phyloP scores from a whole-genome alignment of 1,140 invertebrate genomes.

The Harpegnathos saltator region DNA sequence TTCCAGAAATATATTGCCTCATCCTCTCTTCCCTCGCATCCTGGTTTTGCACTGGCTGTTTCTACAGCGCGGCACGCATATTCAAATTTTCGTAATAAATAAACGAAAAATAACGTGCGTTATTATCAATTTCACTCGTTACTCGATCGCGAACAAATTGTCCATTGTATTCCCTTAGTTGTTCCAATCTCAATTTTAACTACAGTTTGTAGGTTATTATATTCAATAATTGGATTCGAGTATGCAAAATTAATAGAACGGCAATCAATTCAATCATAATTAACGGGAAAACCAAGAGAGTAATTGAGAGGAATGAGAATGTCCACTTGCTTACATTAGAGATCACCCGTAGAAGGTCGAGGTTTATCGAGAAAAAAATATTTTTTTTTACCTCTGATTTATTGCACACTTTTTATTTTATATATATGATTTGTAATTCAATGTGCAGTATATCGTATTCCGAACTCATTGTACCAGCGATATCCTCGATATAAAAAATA shows the following conservation, averaged over 20 bases:
- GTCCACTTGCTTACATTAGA: not conserved
- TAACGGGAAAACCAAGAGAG: no score
- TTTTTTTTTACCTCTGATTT: not conserved
- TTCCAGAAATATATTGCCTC: not conserved
- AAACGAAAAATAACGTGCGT: not conserved
- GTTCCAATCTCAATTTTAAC: not conserved
- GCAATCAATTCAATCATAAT: not conserved
- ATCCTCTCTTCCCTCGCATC: not conserved
- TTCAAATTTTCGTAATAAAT: slow-evolving; percentile 16
- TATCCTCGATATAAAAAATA: no score
- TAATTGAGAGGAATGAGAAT: not conserved
- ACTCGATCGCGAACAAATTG: not conserved
- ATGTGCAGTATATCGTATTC: no score
- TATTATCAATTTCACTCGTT: not conserved
- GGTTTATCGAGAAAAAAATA: not conserved
- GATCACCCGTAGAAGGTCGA: not conserved
- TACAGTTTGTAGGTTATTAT: not conserved
- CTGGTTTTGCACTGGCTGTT: not conserved
- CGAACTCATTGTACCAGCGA: no score
- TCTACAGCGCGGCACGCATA: not conserved
- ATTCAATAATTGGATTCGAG: not conserved
- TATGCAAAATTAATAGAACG: not conserved
- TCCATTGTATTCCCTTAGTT: not conserved
- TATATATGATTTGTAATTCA: not conserved
- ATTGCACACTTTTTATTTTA: not conserved